Conservation (phyloP, 2,797 vertebrate species). For the Tenualosa ilisha region DNA sequence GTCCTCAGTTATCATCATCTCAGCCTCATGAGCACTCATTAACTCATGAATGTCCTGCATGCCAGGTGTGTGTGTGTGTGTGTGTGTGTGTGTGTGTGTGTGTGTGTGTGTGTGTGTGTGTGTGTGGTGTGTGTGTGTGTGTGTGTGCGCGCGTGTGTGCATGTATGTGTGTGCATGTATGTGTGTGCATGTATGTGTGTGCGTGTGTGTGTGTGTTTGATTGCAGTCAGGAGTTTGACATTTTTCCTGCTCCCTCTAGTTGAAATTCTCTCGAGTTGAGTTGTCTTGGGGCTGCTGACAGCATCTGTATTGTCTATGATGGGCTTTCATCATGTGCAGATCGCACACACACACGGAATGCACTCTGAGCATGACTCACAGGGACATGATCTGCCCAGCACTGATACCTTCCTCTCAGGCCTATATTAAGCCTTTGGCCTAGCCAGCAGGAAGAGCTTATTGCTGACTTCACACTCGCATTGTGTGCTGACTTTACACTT, state of each 20-base stretch:
- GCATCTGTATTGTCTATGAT: not conserved
- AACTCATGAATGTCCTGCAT: not conserved
- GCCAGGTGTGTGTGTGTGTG: not conserved
- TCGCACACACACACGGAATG: not conserved
- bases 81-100: not conserved
- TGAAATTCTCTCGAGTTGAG: not conserved
- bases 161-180: not conserved
- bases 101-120: not conserved
- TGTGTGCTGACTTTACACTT: constrained; percentile 14
- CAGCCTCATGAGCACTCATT: not conserved
- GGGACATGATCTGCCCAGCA: constrained; percentile 1
- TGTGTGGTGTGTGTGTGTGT: not conserved
- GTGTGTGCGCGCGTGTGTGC: not conserved
- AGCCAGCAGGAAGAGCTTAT: not conserved
- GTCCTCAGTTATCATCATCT: not conserved
- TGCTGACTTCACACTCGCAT: constrained; percentile 18
- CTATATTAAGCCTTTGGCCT: not conserved
- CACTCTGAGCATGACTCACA: not conserved
- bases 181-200: not conserved
- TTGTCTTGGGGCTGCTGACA: not conserved
- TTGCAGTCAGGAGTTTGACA: not conserved
- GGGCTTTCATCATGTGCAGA: not conserved
- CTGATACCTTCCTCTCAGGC: constrained; percentile 3
- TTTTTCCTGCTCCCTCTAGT: not conserved
- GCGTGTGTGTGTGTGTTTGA: not conserved